phyloP scores from a whole-genome alignment of 2,113 vertebrate species.

The Catharus minimus region DNA sequence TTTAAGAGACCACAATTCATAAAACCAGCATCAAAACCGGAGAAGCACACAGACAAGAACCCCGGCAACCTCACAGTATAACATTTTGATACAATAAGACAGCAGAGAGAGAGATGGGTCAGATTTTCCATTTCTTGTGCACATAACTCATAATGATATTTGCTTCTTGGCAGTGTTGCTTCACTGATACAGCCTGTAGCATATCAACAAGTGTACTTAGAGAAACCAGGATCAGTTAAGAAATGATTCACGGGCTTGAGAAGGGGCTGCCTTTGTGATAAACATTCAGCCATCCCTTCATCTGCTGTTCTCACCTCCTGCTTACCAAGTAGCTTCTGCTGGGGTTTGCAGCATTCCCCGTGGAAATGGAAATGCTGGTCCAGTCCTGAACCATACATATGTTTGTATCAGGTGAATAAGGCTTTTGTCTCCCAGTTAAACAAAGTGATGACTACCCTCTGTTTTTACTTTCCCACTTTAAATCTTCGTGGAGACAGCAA shows the following conservation, averaged over 20 bases:
- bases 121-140: neutral
- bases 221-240: conserved; percentile 12
- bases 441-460: neutral
- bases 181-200: neutral
- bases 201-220: neutral
- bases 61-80: neutral
- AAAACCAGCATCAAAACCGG: neutral
- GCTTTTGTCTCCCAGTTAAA: neutral
- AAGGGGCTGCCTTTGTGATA: neutral
- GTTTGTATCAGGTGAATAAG: neutral
- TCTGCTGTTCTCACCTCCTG: neutral
- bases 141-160: neutral
- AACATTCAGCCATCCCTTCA: neutral
- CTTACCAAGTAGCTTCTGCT: conserved; percentile 8
- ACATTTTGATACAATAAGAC: neutral
- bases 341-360: neutral
- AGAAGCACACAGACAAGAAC: neutral
- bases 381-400: accelerated
- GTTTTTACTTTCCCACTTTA: neutral
- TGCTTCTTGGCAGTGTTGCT: neutral
- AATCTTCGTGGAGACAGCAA: neutral
- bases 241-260: conserved; percentile 7
- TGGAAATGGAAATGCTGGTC: neutral
- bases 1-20: neutral
- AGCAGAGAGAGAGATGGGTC: neutral